phyloP scores from a whole-genome alignment of 1,140 invertebrate genomes.

The Calephelis virginiensis region DNA sequence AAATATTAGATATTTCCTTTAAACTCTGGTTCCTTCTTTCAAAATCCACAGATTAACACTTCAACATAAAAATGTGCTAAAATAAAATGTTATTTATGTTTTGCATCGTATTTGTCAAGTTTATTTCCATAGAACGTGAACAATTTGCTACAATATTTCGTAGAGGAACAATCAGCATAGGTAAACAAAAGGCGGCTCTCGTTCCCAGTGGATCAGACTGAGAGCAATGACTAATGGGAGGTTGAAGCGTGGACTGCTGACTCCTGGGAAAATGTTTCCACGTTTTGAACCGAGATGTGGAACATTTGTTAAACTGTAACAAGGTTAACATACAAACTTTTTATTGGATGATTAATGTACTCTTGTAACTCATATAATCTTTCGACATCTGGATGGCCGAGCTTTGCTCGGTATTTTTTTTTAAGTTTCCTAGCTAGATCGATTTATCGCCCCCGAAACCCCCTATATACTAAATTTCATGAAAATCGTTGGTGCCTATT shows the following conservation, averaged over 20 bases:
- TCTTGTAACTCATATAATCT: no score
- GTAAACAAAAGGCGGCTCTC: conserved; percentile 6
- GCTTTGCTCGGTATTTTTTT: no score
- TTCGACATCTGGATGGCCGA: no score
- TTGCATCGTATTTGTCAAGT: no score
- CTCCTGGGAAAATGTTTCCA: conserved; percentile 22
- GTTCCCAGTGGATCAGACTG: conserved; percentile 21
- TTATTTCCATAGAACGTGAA: neutral
- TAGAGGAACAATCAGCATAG: conserved; percentile 8
- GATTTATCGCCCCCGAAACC: no score
- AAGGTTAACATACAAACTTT: conserved; percentile 15
- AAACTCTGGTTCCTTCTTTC: no score
- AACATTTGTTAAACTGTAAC: conserved; percentile 14
- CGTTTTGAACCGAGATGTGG: neutral
- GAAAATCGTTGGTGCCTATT: no score
- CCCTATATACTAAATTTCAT: no score
- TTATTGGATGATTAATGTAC: conserved; percentile 2
- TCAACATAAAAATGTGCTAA: neutral
- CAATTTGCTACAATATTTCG: conserved; percentile 1
- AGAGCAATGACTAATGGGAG: conserved; percentile 41
- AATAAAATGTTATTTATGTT: no score
- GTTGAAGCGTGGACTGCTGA: conserved; percentile 37
- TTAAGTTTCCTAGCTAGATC: no score
- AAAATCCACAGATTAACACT: no score
- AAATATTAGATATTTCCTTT: no score